Base-by-base conservation (phyloP, 2,113 vertebrate species). In the Heterochromis multidens region DNA sequence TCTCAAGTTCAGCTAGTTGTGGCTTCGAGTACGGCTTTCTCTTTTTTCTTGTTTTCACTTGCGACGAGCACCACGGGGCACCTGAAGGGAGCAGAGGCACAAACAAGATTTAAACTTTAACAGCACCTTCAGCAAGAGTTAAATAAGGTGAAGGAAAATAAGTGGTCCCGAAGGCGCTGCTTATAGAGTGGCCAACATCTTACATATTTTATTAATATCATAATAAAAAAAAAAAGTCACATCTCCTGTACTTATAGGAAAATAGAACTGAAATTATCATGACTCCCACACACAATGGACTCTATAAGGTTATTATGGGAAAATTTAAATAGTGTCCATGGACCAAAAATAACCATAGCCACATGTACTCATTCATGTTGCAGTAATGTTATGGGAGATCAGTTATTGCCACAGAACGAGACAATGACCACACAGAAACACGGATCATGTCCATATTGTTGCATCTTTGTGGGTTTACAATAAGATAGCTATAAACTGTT, bases 1-100 rank as follows among this genome's bases (percentile, higher is more conserved):
- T 97, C 93, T 99, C 97, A 96, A 99, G 95, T 93, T 98, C 97
- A 65, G 97, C 96, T 59, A 99, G 97, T 95, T 98, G 98, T 74
- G 96, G 96, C 87, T 99, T 99, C 23, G 98, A 96, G 94, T 99
- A 98, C 23, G 98, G 98, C 93, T 98, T 98, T 91, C 97, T 97
- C 95, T 99, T 99, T 95, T 97, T 99, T 91, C 97, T 96, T 72
- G 96, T 95, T 91, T 95, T 97, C 93, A 96, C 96, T 79, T 97
- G 97, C 80, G 97, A 95, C 16, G 97, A 96, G 91, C 97, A 97
- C 98, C 98, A 98, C 27, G 97, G 94, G 85, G 97, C 95, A 95
- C 97, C 98, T 99, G 96, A 72, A 60, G 12, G 74, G 46, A 83
- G 80, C n/a, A 85, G 78, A 89, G 49, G 63, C 5, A 60, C 29